Conservation (phyloP, 2,888 invertebrate genomes). For the Timema cristinae region DNA sequence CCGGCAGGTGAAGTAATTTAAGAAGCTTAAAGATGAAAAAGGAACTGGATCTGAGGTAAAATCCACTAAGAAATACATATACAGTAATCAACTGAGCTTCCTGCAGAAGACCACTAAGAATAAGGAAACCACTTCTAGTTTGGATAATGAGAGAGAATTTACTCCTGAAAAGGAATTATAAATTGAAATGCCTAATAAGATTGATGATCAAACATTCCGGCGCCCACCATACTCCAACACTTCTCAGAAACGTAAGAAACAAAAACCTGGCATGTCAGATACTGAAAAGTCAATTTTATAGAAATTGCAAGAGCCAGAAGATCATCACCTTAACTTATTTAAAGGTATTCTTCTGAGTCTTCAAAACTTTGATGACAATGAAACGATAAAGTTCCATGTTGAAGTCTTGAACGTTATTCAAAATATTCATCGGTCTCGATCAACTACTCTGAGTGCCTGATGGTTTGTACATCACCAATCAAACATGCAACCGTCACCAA, state of each 20-base stretch:
- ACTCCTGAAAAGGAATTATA: no score
- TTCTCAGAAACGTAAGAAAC: neutral
- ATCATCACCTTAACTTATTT: neutral
- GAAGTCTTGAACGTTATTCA: slow-evolving; percentile 6
- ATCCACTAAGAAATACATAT: neutral
- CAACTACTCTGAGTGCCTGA: neutral
- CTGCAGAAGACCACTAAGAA: neutral
- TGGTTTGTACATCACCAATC: neutral
- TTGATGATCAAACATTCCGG: neutral
- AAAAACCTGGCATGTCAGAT: neutral
- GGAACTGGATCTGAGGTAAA: neutral
- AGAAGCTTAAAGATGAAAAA: no score
- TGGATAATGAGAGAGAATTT: no score
- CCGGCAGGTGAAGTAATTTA: no score
- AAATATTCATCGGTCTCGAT: slow-evolving; percentile 1
- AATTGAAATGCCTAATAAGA: neutral
- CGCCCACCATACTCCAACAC: neutral
- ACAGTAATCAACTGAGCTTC: neutral
- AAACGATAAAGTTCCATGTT: neutral
- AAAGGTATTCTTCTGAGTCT: neutral
- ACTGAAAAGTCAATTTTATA: neutral
- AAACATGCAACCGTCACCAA: neutral
- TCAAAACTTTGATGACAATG: neutral
- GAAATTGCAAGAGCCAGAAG: neutral
- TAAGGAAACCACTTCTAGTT: no score